Conservation (phyloP, 2,113 vertebrate genomes). For the Bubo bubo region DNA sequence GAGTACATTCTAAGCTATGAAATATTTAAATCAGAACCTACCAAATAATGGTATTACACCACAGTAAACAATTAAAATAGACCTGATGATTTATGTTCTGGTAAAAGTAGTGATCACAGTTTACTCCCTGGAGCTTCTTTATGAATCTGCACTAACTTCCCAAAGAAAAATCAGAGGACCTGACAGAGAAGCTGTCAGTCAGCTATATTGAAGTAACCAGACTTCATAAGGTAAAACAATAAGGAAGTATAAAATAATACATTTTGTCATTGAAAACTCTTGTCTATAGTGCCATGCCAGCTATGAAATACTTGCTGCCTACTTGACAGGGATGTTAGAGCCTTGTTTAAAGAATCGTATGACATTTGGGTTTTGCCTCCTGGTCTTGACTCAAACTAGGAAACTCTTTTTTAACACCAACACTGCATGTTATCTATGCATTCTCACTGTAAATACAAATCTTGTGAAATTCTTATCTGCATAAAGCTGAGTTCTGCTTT, state of each 20-base stretch:
- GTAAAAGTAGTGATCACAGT: background rate
- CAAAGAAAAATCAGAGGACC: background rate
- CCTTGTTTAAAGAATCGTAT: background rate
- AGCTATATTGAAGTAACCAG: background rate
- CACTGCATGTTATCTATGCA: background rate
- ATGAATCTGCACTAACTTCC: background rate
- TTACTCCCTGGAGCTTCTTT: background rate
- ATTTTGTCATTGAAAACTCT: background rate
- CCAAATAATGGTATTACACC: background rate
- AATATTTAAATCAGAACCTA: background rate
- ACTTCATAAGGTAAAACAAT: background rate
- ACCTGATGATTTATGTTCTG: background rate
- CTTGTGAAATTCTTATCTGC: background rate
- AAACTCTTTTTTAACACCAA: background rate
- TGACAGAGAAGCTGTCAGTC: background rate
- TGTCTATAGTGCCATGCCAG: background rate
- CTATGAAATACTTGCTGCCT: background rate
- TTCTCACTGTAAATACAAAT: background rate
- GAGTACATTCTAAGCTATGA: background rate
- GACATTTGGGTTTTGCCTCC: background rate
- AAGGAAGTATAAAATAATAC: background rate
- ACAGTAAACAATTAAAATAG: background rate
- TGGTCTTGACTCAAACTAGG: background rate
- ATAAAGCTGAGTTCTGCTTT: background rate
- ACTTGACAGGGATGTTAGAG: background rate